Evolutionary conservation across 2,888 invertebrate species (phyloP).

Genomic region (Diabrotica balteata): DNA sequence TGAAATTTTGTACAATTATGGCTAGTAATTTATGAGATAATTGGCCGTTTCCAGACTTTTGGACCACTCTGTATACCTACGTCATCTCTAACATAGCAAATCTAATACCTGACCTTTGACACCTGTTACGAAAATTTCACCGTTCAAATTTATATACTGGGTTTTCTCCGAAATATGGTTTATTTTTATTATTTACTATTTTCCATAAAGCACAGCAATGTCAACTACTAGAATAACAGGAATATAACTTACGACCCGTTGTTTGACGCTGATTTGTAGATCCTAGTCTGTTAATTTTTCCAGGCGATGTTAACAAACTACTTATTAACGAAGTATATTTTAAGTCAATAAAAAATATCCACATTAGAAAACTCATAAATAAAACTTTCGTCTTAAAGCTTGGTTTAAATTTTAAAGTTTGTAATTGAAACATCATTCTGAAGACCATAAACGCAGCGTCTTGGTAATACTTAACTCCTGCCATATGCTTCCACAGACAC

Average conservation of each 20-base stretch:
- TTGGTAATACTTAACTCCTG: not conserved
- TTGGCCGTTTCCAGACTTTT: too few relatives aligned
- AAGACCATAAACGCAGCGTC: slow-evolving; percentile 1
- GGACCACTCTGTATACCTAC: too few relatives aligned
- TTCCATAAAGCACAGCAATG: too few relatives aligned
- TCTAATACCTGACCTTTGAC: too few relatives aligned
- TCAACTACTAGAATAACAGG: too few relatives aligned
- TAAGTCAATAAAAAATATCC: slow-evolving; percentile 6
- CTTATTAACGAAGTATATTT: slow-evolving; percentile 16
- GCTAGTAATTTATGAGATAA: too few relatives aligned
- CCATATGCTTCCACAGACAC: not conserved
- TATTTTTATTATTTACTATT: too few relatives aligned
- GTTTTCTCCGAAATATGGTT: too few relatives aligned
- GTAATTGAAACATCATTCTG: slow-evolving; percentile 13
- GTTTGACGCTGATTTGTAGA: not conserved
- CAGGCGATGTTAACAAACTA: slow-evolving; percentile 7
- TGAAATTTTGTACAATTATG: too few relatives aligned
- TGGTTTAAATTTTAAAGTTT: not conserved
- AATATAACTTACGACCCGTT: not conserved
- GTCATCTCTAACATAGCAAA: too few relatives aligned
- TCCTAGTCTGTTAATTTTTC: not conserved
- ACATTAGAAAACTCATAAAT: slow-evolving; percentile 2
- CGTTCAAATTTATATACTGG: too few relatives aligned
- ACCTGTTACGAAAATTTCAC: too few relatives aligned
- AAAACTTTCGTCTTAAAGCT: not conserved